These are phyloP conservation scores for Bombus pyrosoma DNA, from an alignment of 1,140 invertebrate species.

Conservation along the genomic window DNA sequence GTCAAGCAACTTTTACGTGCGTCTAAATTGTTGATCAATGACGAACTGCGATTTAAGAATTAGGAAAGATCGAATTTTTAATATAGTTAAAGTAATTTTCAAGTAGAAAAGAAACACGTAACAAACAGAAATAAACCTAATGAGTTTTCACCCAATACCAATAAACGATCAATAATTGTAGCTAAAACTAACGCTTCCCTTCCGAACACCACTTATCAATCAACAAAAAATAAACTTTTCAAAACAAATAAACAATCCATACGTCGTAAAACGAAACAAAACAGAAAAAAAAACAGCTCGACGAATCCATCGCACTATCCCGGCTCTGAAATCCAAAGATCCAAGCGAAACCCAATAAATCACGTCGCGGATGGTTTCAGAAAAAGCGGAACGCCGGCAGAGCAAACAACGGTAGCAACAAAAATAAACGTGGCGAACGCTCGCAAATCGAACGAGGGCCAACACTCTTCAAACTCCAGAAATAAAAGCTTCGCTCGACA, in stretches of 20 bases:
- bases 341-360: constrained; percentile 24
- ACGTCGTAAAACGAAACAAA: neutral
- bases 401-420: constrained; percentile 25
- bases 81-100: neutral
- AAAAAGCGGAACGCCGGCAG: neutral
- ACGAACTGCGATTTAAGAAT: neutral
- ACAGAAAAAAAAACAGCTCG: too few species aligned
- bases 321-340: neutral
- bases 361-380: constrained; percentile 12
- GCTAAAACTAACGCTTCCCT: neutral
- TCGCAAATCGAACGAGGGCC: constrained; percentile 30
- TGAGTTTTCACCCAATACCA: neutral
- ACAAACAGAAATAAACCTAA: too few species aligned
- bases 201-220: neutral
- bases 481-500: constrained; percentile 38
- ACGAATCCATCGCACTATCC: neutral
- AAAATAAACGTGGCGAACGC: constrained; percentile 37
- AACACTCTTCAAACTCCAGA: constrained; percentile 5
- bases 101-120: too few species aligned
- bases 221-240: neutral
- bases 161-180: neutral
- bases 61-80: neutral
- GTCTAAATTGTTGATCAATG: neutral
- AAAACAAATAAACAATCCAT: neutral
- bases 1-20: too few species aligned